Conservation (phyloP, 2,113 vertebrate genomes). For the Asarcornis scutulata region DNA sequence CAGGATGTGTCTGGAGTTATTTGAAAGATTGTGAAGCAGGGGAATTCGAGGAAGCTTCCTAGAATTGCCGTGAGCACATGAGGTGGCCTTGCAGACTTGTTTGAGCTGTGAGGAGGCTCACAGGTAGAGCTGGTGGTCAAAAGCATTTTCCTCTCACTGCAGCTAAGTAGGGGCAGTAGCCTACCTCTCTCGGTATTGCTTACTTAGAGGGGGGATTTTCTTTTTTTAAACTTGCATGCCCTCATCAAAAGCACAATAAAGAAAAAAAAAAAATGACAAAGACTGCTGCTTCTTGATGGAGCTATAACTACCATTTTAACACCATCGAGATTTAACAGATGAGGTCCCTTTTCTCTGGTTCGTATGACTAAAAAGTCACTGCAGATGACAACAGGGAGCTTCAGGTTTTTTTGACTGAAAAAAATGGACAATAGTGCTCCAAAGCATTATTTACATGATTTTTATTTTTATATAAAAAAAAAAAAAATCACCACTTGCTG, state of each 20-base stretch:
- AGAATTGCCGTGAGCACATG: background rate
- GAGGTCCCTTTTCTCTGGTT: background rate
- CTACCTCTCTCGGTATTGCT: background rate
- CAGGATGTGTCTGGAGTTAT: background rate
- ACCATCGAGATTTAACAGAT: background rate
- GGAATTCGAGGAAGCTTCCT: background rate
- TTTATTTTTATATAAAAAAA: background rate
- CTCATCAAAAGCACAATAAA: background rate
- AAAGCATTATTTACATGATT: background rate
- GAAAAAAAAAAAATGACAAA: background rate
- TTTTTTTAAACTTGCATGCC: background rate
- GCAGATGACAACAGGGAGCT: background rate
- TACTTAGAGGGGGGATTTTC: background rate
- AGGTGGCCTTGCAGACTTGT: background rate
- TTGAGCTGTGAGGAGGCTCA: fast-evolving
- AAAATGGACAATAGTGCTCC: background rate
- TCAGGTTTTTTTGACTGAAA: background rate
- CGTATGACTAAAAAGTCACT: background rate
- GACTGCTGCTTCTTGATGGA: background rate
- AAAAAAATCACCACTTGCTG: too few relatives aligned
- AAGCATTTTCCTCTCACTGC: background rate
- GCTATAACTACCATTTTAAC: background rate
- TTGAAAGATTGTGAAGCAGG: background rate
- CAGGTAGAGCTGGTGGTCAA: background rate
- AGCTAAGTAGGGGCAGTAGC: background rate